Base-by-base conservation (phyloP, 2,113 vertebrate species). In the Semicossyphus pulcher region DNA sequence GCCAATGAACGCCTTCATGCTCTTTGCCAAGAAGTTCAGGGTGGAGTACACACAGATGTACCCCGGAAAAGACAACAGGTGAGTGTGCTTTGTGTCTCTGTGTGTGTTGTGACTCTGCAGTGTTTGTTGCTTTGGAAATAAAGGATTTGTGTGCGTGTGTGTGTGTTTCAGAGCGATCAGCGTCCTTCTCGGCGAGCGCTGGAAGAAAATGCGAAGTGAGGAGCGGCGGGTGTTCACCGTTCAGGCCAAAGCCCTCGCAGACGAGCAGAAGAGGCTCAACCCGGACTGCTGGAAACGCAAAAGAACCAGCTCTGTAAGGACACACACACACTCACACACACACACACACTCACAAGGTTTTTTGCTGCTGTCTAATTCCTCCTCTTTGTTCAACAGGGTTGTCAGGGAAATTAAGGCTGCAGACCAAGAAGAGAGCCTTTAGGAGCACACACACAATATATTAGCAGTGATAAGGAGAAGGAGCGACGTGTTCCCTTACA, bases 1-100 rank as follows among this genome's bases (percentile, higher is more conserved):
- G 94, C 98, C 98, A 94, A 99, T 99, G 98, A 99, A 99, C 85
- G 98, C 98, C 88, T 99, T 99, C 94, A 99, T 99, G 98, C 95
- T 99, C 85, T 99, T 99, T 89, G 98, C 98, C 94, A 99, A 99
- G 95, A 98, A 96, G 85, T 99, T 97, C 93, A 93, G 98, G 92
- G 96, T 99, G 88, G 96, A 99, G 93, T 99, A 97, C 88, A 99
- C 98, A 45, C 96, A 98, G 91, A 98, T 98, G 97, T 97, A 97
- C 89, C 98, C 98, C 74, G 98, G 98, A 88, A 99, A 98, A 83
- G 98, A 99, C 91, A 99, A 99, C 96, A 98, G 98, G 98, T 99
- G 15, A 1, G 68, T 34, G 72, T 29, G 28, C 7, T 8, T 7
- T 9, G 11, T 20, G 32, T 44, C 16, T 45, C 2, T 58, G n/a